phyloP scores from a whole-genome alignment of 2,113 vertebrate genomes.

The Apeltes quadracus region DNA sequence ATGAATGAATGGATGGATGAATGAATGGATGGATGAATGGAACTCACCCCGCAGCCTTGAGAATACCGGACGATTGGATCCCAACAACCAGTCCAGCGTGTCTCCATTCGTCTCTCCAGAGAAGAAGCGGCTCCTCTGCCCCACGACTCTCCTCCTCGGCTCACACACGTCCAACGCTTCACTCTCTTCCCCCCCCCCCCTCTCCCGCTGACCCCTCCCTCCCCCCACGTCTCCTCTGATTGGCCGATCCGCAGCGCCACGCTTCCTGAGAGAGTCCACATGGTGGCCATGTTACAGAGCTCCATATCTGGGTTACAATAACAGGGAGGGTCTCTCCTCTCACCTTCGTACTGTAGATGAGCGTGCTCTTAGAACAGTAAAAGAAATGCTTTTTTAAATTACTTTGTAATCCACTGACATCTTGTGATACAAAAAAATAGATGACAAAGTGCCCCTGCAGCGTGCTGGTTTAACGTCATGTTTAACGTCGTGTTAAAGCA shows the following conservation, averaged over 20 bases:
- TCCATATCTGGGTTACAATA: conserved; percentile 81
- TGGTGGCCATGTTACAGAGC: conserved; percentile 72
- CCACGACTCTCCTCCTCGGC: conserved; percentile 44
- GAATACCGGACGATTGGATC: background rate
- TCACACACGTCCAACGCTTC: conserved; percentile 47
- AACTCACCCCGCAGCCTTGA: too few relatives aligned
- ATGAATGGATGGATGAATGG: background rate
- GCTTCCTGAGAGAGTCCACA: conserved; percentile 69
- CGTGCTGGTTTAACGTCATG: too few relatives aligned
- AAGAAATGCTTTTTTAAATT: too few relatives aligned
- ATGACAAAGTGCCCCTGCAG: too few relatives aligned
- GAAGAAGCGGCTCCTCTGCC: conserved; percentile 61
- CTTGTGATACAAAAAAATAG: too few relatives aligned
- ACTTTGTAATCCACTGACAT: too few relatives aligned
- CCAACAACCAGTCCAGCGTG: conserved; percentile 49
- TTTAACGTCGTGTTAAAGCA: too few relatives aligned
- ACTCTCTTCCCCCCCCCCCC: conserved; percentile 46
- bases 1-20: background rate
- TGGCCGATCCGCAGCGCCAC: conserved; percentile 57
- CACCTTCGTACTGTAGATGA: too few relatives aligned
- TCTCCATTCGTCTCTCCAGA: conserved; percentile 64
- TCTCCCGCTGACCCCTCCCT: conserved; percentile 55
- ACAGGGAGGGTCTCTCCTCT: conserved; percentile 58
- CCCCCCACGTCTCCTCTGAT: conserved; percentile 41
- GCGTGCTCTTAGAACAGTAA: too few relatives aligned